Evolutionary conservation across 2,113 vertebrate species (phyloP), one percentile per base, ranked within the genome.

Genomic region (Cathartes aura): DNA sequence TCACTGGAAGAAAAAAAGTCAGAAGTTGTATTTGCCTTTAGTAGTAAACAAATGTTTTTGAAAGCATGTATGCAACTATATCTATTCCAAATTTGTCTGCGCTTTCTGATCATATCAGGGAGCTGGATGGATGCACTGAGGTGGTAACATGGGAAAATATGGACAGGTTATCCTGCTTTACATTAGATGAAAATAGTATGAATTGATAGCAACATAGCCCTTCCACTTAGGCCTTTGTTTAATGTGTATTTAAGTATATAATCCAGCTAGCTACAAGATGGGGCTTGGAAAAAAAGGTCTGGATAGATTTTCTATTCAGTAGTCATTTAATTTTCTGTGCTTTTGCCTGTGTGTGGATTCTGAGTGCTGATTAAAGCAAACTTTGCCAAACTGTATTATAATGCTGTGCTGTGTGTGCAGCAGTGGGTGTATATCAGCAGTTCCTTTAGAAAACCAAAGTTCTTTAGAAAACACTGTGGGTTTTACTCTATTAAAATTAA

Each of bases 71-170:
- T 64, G 38, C 24, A 23, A 5, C 12, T 48, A 0, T 59, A 6
- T 34, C 4, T 29, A 0, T 60, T 60, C 16, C 43, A 67, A 20
- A 22, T 36, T 74, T 59, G 16, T 17, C 22, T 43, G 0, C 0
- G 1, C 15, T 64, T 36, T 48, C 12, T 73, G 48, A 27, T 79
- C 2, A 0, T 10, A 24, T 2, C 27, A 12, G 48, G 34, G 38
- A 48, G 40, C 34, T 50, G 40, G 53, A 12, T 43, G 40, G 36
- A 56, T 88, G 32, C 21, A 11, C 27, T 27, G 32, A 19, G 11
- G 6, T 58, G n/a, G 6, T 24, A 48, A 40, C 9, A 5, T 27
- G 15, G 20, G 8, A 38, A 24, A 52, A 62, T 20, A 30, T 0
- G 6, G 29, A 17, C 62, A 21, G 8, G 23, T 38, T 58, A 12